Evolutionary conservation across 1,140 invertebrate species (phyloP).

Genomic region (Venturia canescens): DNA sequence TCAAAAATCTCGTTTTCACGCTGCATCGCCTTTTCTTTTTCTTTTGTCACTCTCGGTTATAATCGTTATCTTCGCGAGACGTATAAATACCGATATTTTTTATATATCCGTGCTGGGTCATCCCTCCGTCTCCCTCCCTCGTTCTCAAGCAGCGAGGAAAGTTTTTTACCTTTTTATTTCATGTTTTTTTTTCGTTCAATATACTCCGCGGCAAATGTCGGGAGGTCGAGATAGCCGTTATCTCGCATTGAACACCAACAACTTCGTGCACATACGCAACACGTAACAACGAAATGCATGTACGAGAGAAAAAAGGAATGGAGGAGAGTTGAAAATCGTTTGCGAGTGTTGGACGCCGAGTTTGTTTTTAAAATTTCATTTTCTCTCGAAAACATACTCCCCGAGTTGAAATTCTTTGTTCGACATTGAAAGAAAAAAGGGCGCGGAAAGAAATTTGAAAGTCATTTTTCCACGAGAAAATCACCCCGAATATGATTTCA

Average conservation of each 20-base stretch:
- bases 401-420: too few species aligned
- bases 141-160: neutral
- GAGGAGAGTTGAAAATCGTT: too few species aligned
- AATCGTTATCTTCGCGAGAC: conserved; percentile 2
- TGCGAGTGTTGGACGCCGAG: too few species aligned
- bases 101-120: neutral
- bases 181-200: neutral
- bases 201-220: neutral
- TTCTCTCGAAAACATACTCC: too few species aligned
- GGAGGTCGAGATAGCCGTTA: conserved; percentile 10
- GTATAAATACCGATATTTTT: conserved; percentile 12
- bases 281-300: neutral
- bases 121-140: neutral
- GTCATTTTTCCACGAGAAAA: too few species aligned
- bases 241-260: conserved; percentile 2
- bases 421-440: too few species aligned
- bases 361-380: too few species aligned
- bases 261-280: neutral
- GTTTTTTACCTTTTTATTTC: conserved; percentile 4
- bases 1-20: conserved; percentile 42
- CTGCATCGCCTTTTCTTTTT: neutral
- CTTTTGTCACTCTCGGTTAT: neutral
- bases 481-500: too few species aligned
- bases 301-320: neutral
- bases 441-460: too few species aligned